Percentiles rank a stretch among this genome's conserved stretches.
These are phyloP conservation scores for Capricornis sumatraensis DNA, from an alignment of 2,113 vertebrate genomes.

Conservation along the genomic window DNA sequence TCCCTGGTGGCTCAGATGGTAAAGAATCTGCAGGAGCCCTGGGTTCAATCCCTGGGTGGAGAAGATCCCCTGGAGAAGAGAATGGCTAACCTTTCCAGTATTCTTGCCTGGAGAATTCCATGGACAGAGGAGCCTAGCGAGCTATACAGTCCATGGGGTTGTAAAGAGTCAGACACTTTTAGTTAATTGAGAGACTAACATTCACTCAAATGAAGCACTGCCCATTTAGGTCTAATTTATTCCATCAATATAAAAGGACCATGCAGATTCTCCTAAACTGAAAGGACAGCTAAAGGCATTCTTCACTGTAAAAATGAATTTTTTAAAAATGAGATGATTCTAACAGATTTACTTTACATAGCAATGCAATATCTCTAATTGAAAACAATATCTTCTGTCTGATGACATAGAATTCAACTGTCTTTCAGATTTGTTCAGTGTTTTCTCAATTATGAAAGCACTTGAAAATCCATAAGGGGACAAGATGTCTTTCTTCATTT, in stretches of 20 bases:
- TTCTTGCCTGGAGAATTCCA: not conserved
- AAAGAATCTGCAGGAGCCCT: not conserved
- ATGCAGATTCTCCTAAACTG: not conserved
- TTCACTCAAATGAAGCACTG: not conserved
- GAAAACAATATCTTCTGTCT: conserved; percentile 25
- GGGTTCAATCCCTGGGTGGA: not conserved
- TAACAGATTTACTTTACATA: conserved; percentile 39
- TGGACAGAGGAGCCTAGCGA: not conserved
- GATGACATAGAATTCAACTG: conserved; percentile 23
- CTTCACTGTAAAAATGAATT: conserved; percentile 7
- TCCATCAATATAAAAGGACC: not conserved
- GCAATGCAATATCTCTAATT: conserved; percentile 14
- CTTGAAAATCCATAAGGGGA: conserved; percentile 11
- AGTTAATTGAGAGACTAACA: not conserved
- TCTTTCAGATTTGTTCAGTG: conserved; percentile 41
- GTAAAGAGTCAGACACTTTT: not conserved
- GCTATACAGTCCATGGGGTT: not conserved
- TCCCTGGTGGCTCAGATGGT: not conserved
- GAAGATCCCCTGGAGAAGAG: not conserved
- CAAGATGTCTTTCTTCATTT: conserved; percentile 11
- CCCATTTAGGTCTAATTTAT: conserved; percentile 31
- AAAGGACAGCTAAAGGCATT: conserved; percentile 10
- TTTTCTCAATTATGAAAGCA: conserved; percentile 29
- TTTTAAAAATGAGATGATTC: not conserved
- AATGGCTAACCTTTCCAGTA: not conserved